These are phyloP conservation scores for Acleris sparsana DNA, from an alignment of 2,888 invertebrate genomes.

Conservation along the genomic window DNA sequence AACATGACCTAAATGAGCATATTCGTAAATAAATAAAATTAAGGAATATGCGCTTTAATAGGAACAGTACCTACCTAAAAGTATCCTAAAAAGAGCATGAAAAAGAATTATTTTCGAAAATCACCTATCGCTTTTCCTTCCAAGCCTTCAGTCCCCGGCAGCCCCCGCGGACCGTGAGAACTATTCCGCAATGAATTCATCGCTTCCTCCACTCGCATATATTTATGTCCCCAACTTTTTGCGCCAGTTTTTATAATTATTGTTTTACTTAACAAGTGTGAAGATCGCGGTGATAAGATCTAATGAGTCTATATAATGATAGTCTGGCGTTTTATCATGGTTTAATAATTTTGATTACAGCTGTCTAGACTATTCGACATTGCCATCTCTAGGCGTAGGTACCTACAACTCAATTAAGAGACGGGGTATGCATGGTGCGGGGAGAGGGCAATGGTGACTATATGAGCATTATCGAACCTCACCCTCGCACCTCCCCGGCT, in stretches of 20 bases:
- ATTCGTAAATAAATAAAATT: neutral
- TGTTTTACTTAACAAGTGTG: conserved; percentile 34
- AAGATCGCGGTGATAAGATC: conserved; percentile 25
- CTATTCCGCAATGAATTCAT: conserved; percentile 61
- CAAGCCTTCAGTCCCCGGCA: conserved; percentile 33
- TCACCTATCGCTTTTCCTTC: neutral
- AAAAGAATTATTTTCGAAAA: neutral
- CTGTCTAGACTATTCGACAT: no score
- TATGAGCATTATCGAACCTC: no score
- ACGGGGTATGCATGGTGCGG: no score
- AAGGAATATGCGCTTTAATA: neutral
- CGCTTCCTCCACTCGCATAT: conserved; percentile 55
- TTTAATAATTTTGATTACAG: neutral
- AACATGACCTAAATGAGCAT: no score
- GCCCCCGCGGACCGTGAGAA: conserved; percentile 58
- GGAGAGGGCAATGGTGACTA: no score
- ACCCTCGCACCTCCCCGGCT: no score
- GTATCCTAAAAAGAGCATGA: no score
- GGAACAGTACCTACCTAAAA: no score
- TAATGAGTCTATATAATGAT: conserved; percentile 30
- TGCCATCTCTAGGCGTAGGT: no score
- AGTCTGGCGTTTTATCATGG: neutral
- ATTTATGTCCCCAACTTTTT: conserved; percentile 55
- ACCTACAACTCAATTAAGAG: no score
- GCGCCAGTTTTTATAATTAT: conserved; percentile 32